Evolutionary conservation across 1,140 invertebrate genomes (phyloP).

Genomic region (Drosophila nannoptera): DNA sequence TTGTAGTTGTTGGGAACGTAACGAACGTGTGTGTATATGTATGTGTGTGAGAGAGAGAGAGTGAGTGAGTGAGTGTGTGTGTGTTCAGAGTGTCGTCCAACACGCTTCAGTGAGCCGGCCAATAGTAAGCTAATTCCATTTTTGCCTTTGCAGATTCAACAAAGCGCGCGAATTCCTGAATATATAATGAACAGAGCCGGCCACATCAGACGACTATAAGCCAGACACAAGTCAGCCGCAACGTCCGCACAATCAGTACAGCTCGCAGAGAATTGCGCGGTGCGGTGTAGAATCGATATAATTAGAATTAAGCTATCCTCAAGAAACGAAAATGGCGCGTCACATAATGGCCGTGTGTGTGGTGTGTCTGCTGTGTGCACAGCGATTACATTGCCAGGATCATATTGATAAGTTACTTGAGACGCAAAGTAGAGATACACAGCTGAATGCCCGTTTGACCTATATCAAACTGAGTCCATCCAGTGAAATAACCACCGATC

Average conservation of each 20-base stretch:
- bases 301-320: not conserved
- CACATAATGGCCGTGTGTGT: slow-evolving; percentile 86
- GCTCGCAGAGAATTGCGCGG: too few species aligned
- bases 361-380: slow-evolving; percentile 87
- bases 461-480: slow-evolving; percentile 59
- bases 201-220: slow-evolving; percentile 26
- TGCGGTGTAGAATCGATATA: not conserved
- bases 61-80: slow-evolving; percentile 55
- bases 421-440: slow-evolving; percentile 42
- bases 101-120: slow-evolving; percentile 32
- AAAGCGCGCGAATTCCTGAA: slow-evolving; percentile 42
- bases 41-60: slow-evolving; percentile 36
- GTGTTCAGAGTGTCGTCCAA: slow-evolving; percentile 25
- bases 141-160: slow-evolving; percentile 52
- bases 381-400: slow-evolving; percentile 85
- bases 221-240: slow-evolving; percentile 16
- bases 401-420: slow-evolving; percentile 78
- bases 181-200: slow-evolving; percentile 56
- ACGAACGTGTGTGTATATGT: slow-evolving; percentile 9
- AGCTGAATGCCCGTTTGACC: slow-evolving; percentile 61
- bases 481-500: slow-evolving; percentile 69
- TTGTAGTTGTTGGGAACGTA: slow-evolving; percentile 46
- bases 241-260: not conserved
- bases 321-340: slow-evolving; percentile 60
- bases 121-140: slow-evolving; percentile 50